A percentile compares a stretch with the other conserved stretches of the same genome.
phyloP scores from a whole-genome alignment of 2,113 vertebrate genomes.

The Corvus cornix region DNA sequence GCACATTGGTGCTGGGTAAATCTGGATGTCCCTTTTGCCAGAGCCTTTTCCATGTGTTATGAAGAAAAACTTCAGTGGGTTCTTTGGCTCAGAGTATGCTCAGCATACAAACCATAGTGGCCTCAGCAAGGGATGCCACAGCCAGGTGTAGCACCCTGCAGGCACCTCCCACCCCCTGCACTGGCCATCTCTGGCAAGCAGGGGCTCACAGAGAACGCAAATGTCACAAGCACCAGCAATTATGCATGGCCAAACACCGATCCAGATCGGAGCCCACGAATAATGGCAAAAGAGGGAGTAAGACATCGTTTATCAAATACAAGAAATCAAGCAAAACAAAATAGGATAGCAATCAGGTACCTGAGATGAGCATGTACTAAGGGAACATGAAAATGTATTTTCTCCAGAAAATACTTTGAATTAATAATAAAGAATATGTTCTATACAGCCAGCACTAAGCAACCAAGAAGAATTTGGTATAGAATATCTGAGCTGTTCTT shows the following conservation, averaged over 20 bases:
- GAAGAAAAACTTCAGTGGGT: not conserved
- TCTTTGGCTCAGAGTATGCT: not conserved
- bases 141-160: not conserved
- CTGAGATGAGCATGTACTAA: not conserved
- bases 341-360: not conserved
- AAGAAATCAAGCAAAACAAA: not conserved
- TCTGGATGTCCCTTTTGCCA: not conserved
- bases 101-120: not conserved
- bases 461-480: not conserved
- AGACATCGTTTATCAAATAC: not conserved
- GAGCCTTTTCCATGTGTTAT: accelerated
- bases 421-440: not conserved
- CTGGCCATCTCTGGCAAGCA: not conserved
- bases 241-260: accelerated
- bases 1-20: accelerated
- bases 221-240: not conserved
- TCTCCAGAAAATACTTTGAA: not conserved
- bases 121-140: not conserved
- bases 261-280: not conserved
- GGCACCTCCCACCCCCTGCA: not conserved
- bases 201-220: not conserved
- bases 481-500: not conserved
- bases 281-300: not conserved
- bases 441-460: not conserved
- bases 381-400: accelerated